Conservation (phyloP, 2,797 vertebrate species). For the Enteromius thamalakanensis region DNA sequence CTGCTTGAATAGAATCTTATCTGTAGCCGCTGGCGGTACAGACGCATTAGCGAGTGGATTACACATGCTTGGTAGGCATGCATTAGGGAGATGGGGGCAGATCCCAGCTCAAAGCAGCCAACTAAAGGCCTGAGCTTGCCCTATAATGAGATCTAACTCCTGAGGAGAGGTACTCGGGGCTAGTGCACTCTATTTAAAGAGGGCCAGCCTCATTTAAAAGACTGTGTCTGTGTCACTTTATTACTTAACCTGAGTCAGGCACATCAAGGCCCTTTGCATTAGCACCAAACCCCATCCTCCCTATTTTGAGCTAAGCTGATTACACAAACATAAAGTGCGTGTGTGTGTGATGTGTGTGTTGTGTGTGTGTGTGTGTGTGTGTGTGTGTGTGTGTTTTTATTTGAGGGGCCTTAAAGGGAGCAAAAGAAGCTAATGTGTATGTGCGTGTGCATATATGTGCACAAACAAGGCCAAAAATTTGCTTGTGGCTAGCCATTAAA, state of each 20-base stretch:
- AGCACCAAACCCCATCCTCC: conserved; percentile 62
- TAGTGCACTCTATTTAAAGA: conserved; percentile 74
- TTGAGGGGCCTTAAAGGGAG: conserved; percentile 50
- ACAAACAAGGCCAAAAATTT: conserved; percentile 33
- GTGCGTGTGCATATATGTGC: conserved; percentile 40
- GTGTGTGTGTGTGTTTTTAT: conserved; percentile 4
- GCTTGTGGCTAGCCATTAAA: conserved; percentile 55
- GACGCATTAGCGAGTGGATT: conserved; percentile 77
- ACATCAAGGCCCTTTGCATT: conserved; percentile 77
- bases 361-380: no score
- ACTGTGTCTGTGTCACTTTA: conserved; percentile 77
- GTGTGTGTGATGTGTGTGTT: no score
- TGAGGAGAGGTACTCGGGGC: conserved; percentile 69
- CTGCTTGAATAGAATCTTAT: conserved; percentile 60
- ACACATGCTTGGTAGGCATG: conserved; percentile 79
- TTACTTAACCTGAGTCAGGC: conserved; percentile 78
- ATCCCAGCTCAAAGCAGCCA: conserved; percentile 74
- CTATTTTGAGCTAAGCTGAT: conserved; percentile 80
- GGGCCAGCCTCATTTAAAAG: conserved; percentile 70
- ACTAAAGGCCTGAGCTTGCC: conserved; percentile 69
- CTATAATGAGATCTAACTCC: conserved; percentile 82
- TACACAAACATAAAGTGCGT: conserved; percentile 78
- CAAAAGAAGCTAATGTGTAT: conserved; percentile 51
- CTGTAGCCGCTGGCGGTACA: conserved; percentile 63
- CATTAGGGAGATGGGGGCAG: conserved; percentile 74